A percentile compares a stretch with the other conserved stretches of the same genome.
Evolutionary conservation across 1,140 invertebrate genomes (phyloP).

Genomic region (Pectinophora gossypiella): DNA sequence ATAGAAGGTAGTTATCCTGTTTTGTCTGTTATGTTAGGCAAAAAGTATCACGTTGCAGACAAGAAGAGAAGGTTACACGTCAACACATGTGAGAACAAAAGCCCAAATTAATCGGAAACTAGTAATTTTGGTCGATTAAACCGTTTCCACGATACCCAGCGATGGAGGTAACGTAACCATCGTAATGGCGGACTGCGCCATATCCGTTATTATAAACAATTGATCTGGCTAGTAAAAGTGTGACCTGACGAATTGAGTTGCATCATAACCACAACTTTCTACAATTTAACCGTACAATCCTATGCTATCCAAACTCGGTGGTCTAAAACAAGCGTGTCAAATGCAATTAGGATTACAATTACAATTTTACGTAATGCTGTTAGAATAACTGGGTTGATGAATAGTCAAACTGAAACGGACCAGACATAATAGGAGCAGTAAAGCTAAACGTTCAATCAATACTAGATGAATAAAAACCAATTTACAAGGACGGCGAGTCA

Average conservation of each 20-base stretch:
- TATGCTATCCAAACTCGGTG: constrained; percentile 6
- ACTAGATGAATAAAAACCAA: constrained; percentile 7
- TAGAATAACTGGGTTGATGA: background rate
- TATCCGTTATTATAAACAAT: constrained; percentile 35
- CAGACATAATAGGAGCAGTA: background rate
- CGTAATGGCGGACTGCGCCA: constrained; percentile 19
- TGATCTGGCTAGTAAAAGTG: constrained; percentile 28
- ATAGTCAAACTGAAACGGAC: background rate
- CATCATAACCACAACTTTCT: constrained; percentile 37
- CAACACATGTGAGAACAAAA: too few species aligned
- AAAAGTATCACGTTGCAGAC: too few species aligned
- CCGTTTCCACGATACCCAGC: background rate
- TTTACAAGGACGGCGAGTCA: constrained; percentile 9
- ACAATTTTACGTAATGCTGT: background rate
- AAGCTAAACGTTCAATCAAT: constrained; percentile 12
- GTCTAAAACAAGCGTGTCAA: constrained; percentile 6
- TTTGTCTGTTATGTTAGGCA: too few species aligned
- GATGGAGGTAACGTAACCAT: constrained; percentile 5
- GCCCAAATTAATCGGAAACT: too few species aligned
- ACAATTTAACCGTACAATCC: constrained; percentile 15
- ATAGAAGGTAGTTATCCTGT: too few species aligned
- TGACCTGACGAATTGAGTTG: constrained; percentile 27
- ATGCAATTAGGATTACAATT: background rate
- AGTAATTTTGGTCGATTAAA: too few species aligned
- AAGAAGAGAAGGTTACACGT: too few species aligned